A percentile compares a stretch with the other conserved stretches of the same genome.
Conservation (phyloP, 2,113 vertebrate genomes). For the Speoplatyrhinus poulsoni region DNA sequence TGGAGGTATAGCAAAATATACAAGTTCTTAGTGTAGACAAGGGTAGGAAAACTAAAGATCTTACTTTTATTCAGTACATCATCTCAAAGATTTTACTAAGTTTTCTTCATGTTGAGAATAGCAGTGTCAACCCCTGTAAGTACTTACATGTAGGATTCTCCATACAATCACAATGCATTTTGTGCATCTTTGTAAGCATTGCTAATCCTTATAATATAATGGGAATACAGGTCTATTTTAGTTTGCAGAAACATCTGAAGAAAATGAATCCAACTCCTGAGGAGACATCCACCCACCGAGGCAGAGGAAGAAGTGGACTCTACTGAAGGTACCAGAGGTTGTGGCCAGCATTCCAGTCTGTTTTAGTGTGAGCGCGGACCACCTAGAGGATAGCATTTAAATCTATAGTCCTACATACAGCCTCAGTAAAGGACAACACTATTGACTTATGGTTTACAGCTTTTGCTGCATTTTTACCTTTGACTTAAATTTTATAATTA, state of each 20-base stretch:
- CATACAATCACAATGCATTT: neutral
- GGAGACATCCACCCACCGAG: neutral
- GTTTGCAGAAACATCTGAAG: constrained; percentile 46
- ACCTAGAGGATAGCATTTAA: constrained; percentile 46
- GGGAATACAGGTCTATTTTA: constrained; percentile 32
- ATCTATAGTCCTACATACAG: neutral
- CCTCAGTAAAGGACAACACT: neutral
- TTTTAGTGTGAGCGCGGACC: constrained; percentile 32
- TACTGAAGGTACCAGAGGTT: neutral
- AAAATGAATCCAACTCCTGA: constrained; percentile 43
- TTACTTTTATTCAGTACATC: constrained; percentile 30
- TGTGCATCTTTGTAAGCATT: neutral
- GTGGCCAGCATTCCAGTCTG: constrained; percentile 28
- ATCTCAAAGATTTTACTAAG: constrained; percentile 33
- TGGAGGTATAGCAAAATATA: neutral
- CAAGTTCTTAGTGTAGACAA: neutral
- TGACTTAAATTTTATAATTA: too few relatives aligned
- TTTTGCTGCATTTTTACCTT: neutral
- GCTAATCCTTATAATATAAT: neutral
- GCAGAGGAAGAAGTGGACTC: neutral
- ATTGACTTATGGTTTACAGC: neutral
- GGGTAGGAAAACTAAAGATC: neutral
- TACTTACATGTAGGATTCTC: neutral
- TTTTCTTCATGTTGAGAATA: constrained; percentile 36
- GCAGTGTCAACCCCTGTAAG: constrained; percentile 64